These are phyloP conservation scores for Lutjanus argentimaculatus DNA, from an alignment of 2,797 vertebrate genomes.

Conservation along the genomic window DNA sequence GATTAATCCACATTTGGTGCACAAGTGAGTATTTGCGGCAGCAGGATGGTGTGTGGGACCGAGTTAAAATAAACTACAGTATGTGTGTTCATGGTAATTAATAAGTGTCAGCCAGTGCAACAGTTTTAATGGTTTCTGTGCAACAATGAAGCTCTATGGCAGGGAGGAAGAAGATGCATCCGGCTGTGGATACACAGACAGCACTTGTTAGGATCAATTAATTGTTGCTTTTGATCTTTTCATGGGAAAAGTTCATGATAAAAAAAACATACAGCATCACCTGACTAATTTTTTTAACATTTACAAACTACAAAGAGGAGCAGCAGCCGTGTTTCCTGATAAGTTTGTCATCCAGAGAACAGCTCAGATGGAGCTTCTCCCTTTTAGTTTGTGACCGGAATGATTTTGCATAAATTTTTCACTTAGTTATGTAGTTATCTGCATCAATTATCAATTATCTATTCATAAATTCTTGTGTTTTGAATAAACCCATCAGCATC, in stretches of 20 bases:
- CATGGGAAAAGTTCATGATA: neutral
- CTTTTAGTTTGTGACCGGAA: neutral
- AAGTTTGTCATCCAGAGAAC: neutral
- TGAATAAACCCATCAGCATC: neutral
- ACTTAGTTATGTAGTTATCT: neutral
- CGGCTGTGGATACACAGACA: too few relatives aligned
- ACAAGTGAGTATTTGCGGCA: too few relatives aligned
- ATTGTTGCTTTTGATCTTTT: too few relatives aligned
- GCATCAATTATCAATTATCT: constrained; percentile 7
- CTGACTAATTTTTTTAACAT: neutral
- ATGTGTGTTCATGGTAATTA: neutral
- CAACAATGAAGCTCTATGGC: neutral
- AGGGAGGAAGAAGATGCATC: neutral
- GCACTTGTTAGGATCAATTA: too few relatives aligned
- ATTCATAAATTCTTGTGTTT: neutral
- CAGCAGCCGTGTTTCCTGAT: neutral
- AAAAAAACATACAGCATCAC: neutral
- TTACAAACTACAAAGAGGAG: neutral
- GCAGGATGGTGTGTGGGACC: neutral
- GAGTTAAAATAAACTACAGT: too few relatives aligned
- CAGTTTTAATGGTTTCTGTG: neutral
- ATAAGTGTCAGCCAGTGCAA: neutral
- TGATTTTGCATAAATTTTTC: neutral
- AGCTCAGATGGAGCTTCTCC: neutral
- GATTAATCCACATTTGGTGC: neutral